These are phyloP conservation scores for Siphlonurus alternatus DNA, from an alignment of 2,888 invertebrate genomes.

Conservation along the genomic window DNA sequence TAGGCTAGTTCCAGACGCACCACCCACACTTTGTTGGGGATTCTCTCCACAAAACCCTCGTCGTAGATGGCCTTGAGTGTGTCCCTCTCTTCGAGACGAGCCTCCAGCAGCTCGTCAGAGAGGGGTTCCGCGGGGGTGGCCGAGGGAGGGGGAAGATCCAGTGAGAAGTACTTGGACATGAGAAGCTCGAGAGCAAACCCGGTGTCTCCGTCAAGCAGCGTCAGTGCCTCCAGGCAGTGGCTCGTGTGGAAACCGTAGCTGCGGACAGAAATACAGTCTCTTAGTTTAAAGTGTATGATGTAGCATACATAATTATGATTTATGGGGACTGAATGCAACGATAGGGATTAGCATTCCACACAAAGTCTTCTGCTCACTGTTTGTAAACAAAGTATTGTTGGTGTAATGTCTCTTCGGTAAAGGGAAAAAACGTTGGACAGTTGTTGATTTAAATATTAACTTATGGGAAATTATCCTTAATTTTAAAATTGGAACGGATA, in stretches of 20 bases:
- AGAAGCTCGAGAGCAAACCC: conserved; percentile 53
- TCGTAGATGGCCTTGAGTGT: conserved; percentile 66
- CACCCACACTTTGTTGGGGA: conserved; percentile 50
- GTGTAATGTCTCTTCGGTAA: too few species aligned
- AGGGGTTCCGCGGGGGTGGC: conserved; percentile 21
- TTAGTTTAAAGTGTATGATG: too few species aligned
- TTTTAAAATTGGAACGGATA: too few species aligned
- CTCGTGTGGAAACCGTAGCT: conserved; percentile 56
- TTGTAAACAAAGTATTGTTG: too few species aligned
- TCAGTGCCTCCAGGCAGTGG: conserved; percentile 59
- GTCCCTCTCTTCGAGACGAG: conserved; percentile 51
- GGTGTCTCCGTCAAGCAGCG: conserved; percentile 45
- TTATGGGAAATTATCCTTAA: too few species aligned
- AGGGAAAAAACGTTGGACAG: too few species aligned
- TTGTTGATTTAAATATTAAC: too few species aligned
- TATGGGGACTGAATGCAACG: too few species aligned
- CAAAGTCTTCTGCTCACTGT: too few species aligned
- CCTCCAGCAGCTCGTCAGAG: conserved; percentile 34
- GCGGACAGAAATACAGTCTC: conserved; percentile 20
- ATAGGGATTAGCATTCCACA: too few species aligned
- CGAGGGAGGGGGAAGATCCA: conserved; percentile 22
- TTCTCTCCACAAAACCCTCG: conserved; percentile 45
- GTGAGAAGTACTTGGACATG: conserved; percentile 46
- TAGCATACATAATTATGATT: too few species aligned
- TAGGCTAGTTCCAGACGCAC: conserved; percentile 39